phyloP scores from a whole-genome alignment of 2,888 invertebrate species.

The Drosophila affinis region DNA sequence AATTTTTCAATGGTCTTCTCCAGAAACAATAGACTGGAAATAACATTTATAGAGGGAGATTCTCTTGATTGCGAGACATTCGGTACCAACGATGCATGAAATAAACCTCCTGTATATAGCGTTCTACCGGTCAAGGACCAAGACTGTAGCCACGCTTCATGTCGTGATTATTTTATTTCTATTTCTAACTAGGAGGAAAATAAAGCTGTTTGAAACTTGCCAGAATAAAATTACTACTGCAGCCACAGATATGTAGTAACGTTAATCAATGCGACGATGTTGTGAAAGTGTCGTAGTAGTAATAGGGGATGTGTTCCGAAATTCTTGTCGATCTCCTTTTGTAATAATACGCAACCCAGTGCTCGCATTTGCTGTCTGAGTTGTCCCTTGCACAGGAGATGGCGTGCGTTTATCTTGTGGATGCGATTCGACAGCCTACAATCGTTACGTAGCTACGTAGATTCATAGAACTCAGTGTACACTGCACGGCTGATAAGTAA shows the following conservation, averaged over 20 bases:
- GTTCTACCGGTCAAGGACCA: not conserved
- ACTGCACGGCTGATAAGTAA: not conserved
- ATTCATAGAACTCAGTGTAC: not conserved
- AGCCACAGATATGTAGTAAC: not conserved
- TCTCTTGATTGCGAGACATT: not conserved
- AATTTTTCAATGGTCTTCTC: not conserved
- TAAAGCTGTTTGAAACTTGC: no score
- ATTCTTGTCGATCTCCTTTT: constrained; percentile 27
- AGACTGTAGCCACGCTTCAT: not conserved
- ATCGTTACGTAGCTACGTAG: not conserved
- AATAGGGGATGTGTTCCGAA: not conserved
- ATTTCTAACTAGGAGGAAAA: no score
- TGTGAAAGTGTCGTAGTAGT: not conserved
- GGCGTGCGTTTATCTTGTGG: constrained; percentile 14
- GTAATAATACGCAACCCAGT: constrained; percentile 40
- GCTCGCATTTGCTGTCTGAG: constrained; percentile 33
- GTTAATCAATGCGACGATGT: not conserved
- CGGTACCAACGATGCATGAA: no score
- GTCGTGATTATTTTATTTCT: no score
- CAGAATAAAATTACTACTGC: not conserved
- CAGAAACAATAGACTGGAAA: not conserved
- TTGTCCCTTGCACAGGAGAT: constrained; percentile 5
- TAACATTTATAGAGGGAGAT: not conserved
- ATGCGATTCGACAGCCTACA: not conserved
- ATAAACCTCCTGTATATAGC: not conserved